Conservation (phyloP, 2,113 vertebrate genomes). For the Gambusia holbrooki region DNA sequence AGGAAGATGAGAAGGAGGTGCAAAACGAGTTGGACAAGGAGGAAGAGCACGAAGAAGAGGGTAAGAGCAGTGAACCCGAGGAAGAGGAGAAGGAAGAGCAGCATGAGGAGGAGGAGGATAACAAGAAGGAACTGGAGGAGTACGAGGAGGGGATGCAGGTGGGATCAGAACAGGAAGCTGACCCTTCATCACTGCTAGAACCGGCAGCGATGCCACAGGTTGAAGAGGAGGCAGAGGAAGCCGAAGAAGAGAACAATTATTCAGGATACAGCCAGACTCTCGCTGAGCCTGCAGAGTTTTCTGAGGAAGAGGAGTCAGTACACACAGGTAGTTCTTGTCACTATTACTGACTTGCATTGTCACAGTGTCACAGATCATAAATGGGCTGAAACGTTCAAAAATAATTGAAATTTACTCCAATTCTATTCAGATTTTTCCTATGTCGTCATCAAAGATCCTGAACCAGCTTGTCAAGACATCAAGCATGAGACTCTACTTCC, state of each 20-base stretch:
- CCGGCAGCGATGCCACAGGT: slow-evolving; percentile 30
- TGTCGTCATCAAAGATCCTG: slow-evolving; percentile 33
- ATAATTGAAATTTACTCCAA: not conserved
- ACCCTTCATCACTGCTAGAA: slow-evolving; percentile 21
- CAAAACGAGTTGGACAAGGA: slow-evolving; percentile 33
- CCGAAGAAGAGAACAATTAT: slow-evolving; percentile 39
- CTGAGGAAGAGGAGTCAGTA: slow-evolving; percentile 54
- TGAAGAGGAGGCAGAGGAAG: slow-evolving; percentile 40
- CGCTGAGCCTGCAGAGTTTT: slow-evolving; percentile 37
- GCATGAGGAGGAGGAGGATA: slow-evolving; percentile 14
- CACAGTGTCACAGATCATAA: slow-evolving; percentile 1
- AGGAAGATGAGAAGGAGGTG: slow-evolving; percentile 21
- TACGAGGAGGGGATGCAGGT: slow-evolving; percentile 10
- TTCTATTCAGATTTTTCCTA: not conserved
- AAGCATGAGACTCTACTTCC: slow-evolving; percentile 36
- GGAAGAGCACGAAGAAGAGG: slow-evolving; percentile 9
- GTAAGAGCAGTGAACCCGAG: not conserved
- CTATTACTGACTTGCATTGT: not conserved
- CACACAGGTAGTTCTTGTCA: slow-evolving; percentile 40
- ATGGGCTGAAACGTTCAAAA: not conserved
- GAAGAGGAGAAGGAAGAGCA: slow-evolving; percentile 34
- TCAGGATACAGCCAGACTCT: slow-evolving; percentile 36
- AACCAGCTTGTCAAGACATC: slow-evolving; percentile 47
- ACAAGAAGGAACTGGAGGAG: slow-evolving; percentile 20
- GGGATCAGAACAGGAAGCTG: slow-evolving; percentile 32